These are phyloP conservation scores for Pegoplata infirma DNA, from an alignment of 2,888 invertebrate genomes.

Conservation along the genomic window DNA sequence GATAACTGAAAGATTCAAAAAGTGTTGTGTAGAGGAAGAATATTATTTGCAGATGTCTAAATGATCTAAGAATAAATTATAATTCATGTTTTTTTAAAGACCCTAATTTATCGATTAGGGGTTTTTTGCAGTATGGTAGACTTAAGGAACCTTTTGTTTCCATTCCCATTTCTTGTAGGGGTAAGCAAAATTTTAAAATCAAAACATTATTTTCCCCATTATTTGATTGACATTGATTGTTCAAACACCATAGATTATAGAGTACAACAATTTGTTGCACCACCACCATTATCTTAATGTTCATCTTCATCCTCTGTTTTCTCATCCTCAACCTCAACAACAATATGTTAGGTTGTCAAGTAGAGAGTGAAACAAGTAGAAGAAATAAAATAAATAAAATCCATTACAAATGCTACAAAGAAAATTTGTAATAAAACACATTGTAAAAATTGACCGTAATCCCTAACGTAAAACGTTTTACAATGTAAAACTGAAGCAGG, in stretches of 20 bases:
- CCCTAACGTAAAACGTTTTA: not conserved
- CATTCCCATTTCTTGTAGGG: too few species aligned
- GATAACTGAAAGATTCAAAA: too few species aligned
- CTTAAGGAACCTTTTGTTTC: too few species aligned
- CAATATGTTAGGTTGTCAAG: not conserved
- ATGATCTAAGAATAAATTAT: too few species aligned
- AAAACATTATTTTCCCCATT: not conserved
- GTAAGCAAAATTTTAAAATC: not conserved
- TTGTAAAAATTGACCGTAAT: not conserved
- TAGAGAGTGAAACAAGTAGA: not conserved
- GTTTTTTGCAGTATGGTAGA: too few species aligned
- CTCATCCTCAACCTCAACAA: not conserved
- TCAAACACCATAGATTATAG: not conserved
- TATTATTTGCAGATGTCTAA: too few species aligned
- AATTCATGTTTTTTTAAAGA: too few species aligned
- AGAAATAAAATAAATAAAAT: not conserved
- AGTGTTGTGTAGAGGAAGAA: too few species aligned
- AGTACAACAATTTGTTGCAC: not conserved
- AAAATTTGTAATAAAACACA: not conserved
- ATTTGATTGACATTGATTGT: slow-evolving; percentile 17
- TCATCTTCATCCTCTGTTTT: not conserved
- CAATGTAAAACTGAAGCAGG: not conserved
- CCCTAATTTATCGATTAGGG: too few species aligned
- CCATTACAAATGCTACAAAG: not conserved
- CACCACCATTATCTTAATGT: not conserved